These are phyloP conservation scores for Pachyrhynchus sulphureomaculatus DNA, from an alignment of 1,140 invertebrate genomes.

Conservation along the genomic window DNA sequence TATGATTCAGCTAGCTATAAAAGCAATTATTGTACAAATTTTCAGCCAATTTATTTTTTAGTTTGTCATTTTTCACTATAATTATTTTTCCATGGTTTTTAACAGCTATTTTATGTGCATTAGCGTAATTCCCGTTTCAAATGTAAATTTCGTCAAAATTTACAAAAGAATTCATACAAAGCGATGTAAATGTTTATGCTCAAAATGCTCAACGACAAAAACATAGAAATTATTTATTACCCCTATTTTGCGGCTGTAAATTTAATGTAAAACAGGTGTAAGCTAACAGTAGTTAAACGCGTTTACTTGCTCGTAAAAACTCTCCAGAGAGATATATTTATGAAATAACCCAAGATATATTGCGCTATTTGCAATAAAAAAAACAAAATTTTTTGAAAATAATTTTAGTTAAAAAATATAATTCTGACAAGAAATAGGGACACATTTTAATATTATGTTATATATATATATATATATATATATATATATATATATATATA, in stretches of 20 bases:
- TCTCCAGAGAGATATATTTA: background rate
- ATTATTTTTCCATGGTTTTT: conserved; percentile 22
- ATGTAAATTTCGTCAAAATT: conserved; percentile 10
- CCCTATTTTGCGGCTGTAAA: conserved; percentile 19
- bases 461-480: too few species aligned
- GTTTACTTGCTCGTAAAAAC: conserved; percentile 12
- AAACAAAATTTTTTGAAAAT: too few species aligned
- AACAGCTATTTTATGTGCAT: conserved; percentile 20
- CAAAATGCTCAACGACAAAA: conserved; percentile 15
- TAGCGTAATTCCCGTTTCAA: conserved; percentile 15
- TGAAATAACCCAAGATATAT: too few species aligned
- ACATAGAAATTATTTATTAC: conserved; percentile 21
- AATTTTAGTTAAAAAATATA: too few species aligned
- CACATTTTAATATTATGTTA: too few species aligned
- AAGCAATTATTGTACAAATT: background rate
- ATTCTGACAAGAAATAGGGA: too few species aligned
- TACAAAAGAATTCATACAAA: conserved; percentile 19
- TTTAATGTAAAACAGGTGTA: conserved; percentile 25
- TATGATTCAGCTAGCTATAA: background rate
- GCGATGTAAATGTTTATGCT: conserved; percentile 17
- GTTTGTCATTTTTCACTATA: background rate
- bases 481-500: too few species aligned
- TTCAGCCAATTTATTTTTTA: conserved; percentile 2
- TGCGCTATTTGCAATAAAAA: too few species aligned
- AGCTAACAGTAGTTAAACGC: conserved; percentile 16